Base-by-base conservation (phyloP, 92 coral and sea anemone genomes). In the Zoanthus solanderi region DNA sequence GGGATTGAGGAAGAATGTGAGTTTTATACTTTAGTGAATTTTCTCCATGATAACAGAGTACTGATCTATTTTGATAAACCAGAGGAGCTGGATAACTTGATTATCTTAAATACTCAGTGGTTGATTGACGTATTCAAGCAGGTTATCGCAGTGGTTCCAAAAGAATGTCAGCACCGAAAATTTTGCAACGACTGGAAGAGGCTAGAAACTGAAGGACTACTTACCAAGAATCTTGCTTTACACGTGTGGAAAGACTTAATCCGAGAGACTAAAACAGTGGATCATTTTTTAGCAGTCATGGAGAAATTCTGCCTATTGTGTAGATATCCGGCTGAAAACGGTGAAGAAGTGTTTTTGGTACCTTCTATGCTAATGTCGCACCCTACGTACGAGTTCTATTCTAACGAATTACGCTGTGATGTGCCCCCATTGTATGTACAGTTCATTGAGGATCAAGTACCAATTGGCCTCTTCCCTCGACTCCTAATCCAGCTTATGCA, bases 81-180 rank as follows among this genome's bases (percentile, higher is more conserved):
- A 0, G 44, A 78, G 18, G 87, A 71, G 7, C 78, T 84, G 60
- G 63, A 72, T 47, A 69, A 75, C 16, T 10, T 85, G 75, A 83
- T 93, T 28, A 72, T 93, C 29, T 52, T 93, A 61, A 85, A 93
- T 66, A 88, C 91, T 34, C 88, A 83, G 42, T 93, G 96, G 96
- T 71, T 93, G 76, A 86, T 89, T 76, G 90, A 91, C 42, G 79
- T 91, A 23, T 89, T 93, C 56, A 89, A 87, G 78, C 79, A 86
- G 65, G 90, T 93, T 32, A 93, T 93, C 57, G 91, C 96, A 37
- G 78, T 93, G 11, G 79, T 74, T 75, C 84, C 90, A 0, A 75
- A 67, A 17, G 78, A 85, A 57, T 12, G 63, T 11, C 63, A 75
- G 63, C 56, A 88, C 46, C 66, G 14, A 18, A 75, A 52, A 56